These are phyloP conservation scores for Bombyx mandarina DNA, from an alignment of 1,140 invertebrate genomes.

Conservation along the genomic window DNA sequence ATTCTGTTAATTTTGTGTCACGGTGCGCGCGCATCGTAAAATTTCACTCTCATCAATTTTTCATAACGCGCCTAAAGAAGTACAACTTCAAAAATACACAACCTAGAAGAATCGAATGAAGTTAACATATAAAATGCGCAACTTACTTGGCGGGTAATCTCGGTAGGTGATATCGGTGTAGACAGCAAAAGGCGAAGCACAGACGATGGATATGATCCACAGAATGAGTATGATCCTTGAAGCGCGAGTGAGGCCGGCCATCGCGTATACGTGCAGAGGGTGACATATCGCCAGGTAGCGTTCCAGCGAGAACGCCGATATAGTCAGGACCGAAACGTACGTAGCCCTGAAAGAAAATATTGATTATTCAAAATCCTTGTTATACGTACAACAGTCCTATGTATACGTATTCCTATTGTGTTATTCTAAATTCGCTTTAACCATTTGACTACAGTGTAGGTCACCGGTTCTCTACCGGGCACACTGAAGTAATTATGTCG, in stretches of 20 bases:
- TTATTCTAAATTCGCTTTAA: too few species aligned
- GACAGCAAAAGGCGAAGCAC: conserved; percentile 84
- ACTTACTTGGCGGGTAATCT: conserved; percentile 78
- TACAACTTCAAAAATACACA: not conserved
- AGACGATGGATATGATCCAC: conserved; percentile 85
- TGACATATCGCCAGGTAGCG: conserved; percentile 94
- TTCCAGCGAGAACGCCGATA: conserved; percentile 89
- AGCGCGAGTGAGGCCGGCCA: conserved; percentile 85
- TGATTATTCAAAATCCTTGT: not conserved
- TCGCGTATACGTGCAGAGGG: conserved; percentile 83
- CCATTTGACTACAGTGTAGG: too few species aligned
- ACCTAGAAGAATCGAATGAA: not conserved
- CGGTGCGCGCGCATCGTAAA: too few species aligned
- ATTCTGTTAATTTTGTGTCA: not conserved
- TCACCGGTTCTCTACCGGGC: too few species aligned
- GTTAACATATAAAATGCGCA: not conserved
- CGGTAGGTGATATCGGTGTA: conserved; percentile 79
- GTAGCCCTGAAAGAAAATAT: conserved; percentile 76
- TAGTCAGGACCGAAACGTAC: conserved; percentile 91
- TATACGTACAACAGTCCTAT: too few species aligned
- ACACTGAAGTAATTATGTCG: too few species aligned
- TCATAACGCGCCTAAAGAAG: too few species aligned
- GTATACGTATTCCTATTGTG: too few species aligned
- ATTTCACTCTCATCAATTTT: too few species aligned
- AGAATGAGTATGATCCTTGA: conserved; percentile 83